Evolutionary conservation across 2,113 vertebrate species (phyloP), one percentile per base, ranked within the genome.

Genomic region (Chloroceryle aenea): DNA sequence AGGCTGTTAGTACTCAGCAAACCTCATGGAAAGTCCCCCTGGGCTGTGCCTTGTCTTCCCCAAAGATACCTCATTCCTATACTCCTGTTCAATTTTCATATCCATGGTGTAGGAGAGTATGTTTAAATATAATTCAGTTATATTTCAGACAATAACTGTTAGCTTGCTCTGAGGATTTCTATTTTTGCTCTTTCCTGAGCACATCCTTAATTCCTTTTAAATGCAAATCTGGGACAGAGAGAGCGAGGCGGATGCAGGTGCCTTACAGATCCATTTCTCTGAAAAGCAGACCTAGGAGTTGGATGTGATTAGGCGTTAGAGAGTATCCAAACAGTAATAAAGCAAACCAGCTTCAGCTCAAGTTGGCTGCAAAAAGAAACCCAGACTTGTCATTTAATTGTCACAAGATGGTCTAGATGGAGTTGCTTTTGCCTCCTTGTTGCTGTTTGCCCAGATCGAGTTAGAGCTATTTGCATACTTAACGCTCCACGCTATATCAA

Each of bases 141-240:
- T 71, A 43, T 63, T 87, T 85, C 89, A 58, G 86, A 55, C 1
- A 9, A 42, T 59, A 78, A 47, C 75, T 1, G 6, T 80, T 90
- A 67, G 83, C 86, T 92, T 32, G 18, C 68, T 71, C 76, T 59
- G 40, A 56, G 32, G 67, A 81, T 47, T 96, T 93, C 95, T 95
- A 85, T 72, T 96, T 97, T 95, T 94, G 76, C 61, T 95, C 83
- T 89, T 81, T 61, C 52, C 73, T 2, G 5, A 85, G 74, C 40
- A 32, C 47, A 85, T 89, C 83, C 84, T 94, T 90, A 92, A 95
- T 95, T 97, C 91, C 68, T 56, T 92, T 96, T 80, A 90, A 92
- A 47, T 68, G 76, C 0, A 62, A 96, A 95, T 95, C 95, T 97
- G 80, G 96, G 94, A 77, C 95, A 92, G 76, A 59, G 68, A 59